A percentile compares a stretch with the other conserved stretches of the same genome.
Conservation (phyloP, 2,888 invertebrate genomes). For the Epinotia demarniana region DNA sequence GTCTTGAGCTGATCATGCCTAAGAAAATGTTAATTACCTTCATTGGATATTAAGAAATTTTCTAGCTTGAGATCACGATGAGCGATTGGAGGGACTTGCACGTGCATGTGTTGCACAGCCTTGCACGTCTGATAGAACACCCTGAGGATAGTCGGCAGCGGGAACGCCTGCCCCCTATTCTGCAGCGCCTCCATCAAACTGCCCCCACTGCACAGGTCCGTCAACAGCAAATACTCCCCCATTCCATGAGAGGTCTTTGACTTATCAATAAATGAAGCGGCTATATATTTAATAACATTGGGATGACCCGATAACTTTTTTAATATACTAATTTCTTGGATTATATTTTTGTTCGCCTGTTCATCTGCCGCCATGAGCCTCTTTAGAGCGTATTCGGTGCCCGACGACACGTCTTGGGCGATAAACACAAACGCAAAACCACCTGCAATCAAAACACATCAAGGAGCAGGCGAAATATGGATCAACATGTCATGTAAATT, state of each 20-base stretch:
- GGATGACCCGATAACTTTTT: conserved; percentile 96
- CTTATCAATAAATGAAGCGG: conserved; percentile 92
- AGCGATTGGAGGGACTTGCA: conserved; percentile 94
- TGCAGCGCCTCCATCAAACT: conserved; percentile 88
- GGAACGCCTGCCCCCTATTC: conserved; percentile 85
- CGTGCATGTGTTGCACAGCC: conserved; percentile 97
- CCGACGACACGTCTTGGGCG: conserved; percentile 93
- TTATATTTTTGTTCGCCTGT: conserved; percentile 90
- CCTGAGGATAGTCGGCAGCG: conserved; percentile 88
- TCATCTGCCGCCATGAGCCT: conserved; percentile 93
- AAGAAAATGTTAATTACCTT: conserved; percentile 81
- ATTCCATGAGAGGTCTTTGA: conserved; percentile 91
- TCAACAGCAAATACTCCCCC: conserved; percentile 95
- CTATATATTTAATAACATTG: conserved; percentile 95
- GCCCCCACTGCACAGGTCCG: conserved; percentile 96
- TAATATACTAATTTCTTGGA: conserved; percentile 92
- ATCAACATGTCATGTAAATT: not conserved
- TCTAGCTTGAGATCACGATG: conserved; percentile 99
- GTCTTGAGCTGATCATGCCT: too few relatives aligned
- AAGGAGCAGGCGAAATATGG: not conserved
- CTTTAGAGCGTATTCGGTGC: conserved; percentile 97
- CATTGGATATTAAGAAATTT: conserved; percentile 94
- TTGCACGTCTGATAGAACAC: conserved; percentile 96
- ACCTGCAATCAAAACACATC: conserved; percentile 86
- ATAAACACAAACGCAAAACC: conserved; percentile 98